Percentiles rank a stretch among this genome's conserved stretches.
Conservation (phyloP, 1,140 invertebrate species). For the Drosophila saltans region DNA sequence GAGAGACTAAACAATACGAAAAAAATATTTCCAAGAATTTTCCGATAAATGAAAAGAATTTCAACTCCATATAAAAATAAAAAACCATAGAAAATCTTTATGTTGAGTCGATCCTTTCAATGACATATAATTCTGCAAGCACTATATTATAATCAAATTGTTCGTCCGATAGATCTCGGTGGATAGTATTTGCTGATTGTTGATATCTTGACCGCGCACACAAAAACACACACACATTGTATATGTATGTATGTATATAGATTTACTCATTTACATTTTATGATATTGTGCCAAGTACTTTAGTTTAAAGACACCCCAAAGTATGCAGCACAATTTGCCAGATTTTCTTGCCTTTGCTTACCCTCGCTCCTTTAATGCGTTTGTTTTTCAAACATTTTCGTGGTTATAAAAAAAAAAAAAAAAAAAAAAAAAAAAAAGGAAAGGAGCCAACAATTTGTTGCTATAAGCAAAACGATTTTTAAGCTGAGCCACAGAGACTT, state of each 20-base stretch:
- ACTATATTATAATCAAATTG: too few relatives aligned
- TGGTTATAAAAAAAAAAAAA: slow-evolving; percentile 26
- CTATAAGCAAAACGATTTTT: slow-evolving; percentile 46
- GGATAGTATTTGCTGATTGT: not conserved
- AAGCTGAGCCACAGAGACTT: not conserved
- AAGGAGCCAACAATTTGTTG: slow-evolving; percentile 23
- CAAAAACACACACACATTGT: not conserved
- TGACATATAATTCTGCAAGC: too few relatives aligned
- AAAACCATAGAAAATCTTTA: not conserved
- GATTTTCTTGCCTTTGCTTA: slow-evolving; percentile 3
- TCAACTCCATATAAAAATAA: too few relatives aligned
- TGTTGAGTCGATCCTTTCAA: too few relatives aligned
- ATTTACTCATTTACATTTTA: not conserved
- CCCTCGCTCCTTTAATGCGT: slow-evolving; percentile 50
- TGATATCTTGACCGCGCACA: not conserved
- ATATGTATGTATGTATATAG: too few relatives aligned
- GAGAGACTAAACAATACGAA: not conserved
- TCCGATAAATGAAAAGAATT: too few relatives aligned
- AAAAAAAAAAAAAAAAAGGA: too few relatives aligned
- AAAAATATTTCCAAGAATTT: too few relatives aligned
- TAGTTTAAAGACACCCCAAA: slow-evolving; percentile 34
- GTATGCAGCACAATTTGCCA: slow-evolving; percentile 46
- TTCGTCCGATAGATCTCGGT: too few relatives aligned
- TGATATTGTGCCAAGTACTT: slow-evolving; percentile 9
- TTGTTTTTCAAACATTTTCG: slow-evolving; percentile 43